phyloP scores from a whole-genome alignment of 2,113 vertebrate species.

The Misgurnus mizolepis region DNA sequence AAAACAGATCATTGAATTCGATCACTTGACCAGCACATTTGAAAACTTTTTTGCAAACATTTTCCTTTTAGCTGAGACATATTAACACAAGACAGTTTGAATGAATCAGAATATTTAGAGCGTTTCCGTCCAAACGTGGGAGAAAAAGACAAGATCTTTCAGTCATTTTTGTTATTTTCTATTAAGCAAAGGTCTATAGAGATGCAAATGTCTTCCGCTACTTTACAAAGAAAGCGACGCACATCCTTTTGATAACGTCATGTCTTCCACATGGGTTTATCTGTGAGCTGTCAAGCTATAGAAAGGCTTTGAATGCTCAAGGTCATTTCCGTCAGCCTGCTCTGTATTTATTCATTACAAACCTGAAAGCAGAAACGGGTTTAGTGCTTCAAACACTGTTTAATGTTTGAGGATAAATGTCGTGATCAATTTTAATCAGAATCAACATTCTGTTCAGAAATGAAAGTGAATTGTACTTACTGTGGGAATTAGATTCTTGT shows the following conservation, averaged over 20 bases:
- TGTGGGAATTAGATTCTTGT: not conserved
- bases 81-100: not conserved
- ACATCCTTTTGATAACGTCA: constrained; percentile 1
- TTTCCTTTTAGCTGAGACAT: not conserved
- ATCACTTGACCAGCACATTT: not conserved
- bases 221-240: constrained; percentile 17
- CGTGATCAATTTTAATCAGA: not conserved
- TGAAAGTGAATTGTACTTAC: not conserved
- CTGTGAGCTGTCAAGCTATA: not conserved
- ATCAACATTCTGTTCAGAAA: not conserved
- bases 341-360: not conserved
- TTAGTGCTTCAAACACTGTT: not conserved
- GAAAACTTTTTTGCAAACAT: not conserved
- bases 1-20: constrained; percentile 30
- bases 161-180: constrained; percentile 38
- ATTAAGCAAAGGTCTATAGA: constrained; percentile 28
- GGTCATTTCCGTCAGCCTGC: not conserved
- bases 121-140: constrained; percentile 4
- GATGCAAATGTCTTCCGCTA: constrained; percentile 46
- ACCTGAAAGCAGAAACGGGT: not conserved
- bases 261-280: constrained; percentile 11
- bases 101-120: not conserved
- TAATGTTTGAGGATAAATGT: not conserved
- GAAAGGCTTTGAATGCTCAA: not conserved
- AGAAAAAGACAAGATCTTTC: constrained; percentile 1